These are phyloP conservation scores for Orthosia cruda DNA, from an alignment of 2,888 invertebrate species.

Conservation along the genomic window DNA sequence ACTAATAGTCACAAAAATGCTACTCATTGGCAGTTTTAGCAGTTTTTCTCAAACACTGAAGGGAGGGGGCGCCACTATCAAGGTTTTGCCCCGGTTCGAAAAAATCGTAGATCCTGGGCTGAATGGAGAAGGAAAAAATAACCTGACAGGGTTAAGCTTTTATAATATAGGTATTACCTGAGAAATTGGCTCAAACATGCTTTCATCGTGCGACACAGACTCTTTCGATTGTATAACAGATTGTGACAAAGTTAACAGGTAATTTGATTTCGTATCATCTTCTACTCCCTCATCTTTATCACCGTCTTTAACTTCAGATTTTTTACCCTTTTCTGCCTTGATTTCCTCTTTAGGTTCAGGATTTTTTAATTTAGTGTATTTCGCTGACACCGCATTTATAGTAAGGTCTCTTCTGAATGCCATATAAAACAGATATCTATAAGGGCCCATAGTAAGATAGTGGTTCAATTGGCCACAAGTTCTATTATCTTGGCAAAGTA, in stretches of 20 bases:
- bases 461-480: slow-evolving; percentile 96
- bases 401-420: slow-evolving; percentile 92
- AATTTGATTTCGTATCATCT: slow-evolving; percentile 93
- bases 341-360: slow-evolving; percentile 66
- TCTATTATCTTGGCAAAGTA: slow-evolving; percentile 96
- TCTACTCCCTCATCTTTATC: slow-evolving; percentile 74
- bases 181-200: slow-evolving; percentile 92
- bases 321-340: slow-evolving; percentile 68
- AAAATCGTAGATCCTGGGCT: no score
- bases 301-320: slow-evolving; percentile 60
- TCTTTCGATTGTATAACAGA: slow-evolving; percentile 71
- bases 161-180: slow-evolving; percentile 85
- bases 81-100: no score
- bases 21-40: no score
- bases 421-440: slow-evolving; percentile 92
- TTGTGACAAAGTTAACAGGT: slow-evolving; percentile 94
- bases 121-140: no score
- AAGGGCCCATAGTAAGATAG: slow-evolving; percentile 93
- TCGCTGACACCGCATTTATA: slow-evolving; percentile 91
- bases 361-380: slow-evolving; percentile 84
- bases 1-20: no score
- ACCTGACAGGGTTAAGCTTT: background rate
- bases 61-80: no score
- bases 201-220: slow-evolving; percentile 76
- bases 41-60: no score